Evolutionary conservation across 2,113 vertebrate genomes (phyloP).

Genomic region (Dissostichus mawsoni): DNA sequence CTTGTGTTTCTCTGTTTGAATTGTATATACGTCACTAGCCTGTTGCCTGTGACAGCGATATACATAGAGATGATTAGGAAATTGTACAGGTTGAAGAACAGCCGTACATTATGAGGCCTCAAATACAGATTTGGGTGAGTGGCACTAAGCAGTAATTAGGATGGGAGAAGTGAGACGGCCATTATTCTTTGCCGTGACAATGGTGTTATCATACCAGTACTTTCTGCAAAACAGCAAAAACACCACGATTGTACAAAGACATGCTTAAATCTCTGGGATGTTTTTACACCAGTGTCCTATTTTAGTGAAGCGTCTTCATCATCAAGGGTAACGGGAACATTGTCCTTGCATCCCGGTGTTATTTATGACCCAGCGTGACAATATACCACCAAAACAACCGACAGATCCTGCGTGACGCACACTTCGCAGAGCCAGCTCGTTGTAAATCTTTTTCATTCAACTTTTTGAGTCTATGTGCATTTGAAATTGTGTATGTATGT

Average conservation of each 20-base stretch:
- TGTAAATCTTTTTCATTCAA: constrained; percentile 29
- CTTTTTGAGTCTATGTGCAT: too few relatives aligned
- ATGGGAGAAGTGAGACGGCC: background rate
- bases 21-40: too few relatives aligned
- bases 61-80: too few relatives aligned
- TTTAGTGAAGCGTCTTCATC: constrained; percentile 39
- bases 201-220: background rate
- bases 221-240: constrained; percentile 18
- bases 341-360: constrained; percentile 47
- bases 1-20: too few relatives aligned
- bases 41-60: too few relatives aligned
- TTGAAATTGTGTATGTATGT: too few relatives aligned
- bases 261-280: constrained; percentile 4
- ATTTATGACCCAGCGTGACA: constrained; percentile 36
- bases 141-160: constrained; percentile 16
- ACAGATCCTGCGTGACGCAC: constrained; percentile 1
- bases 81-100: too few relatives aligned
- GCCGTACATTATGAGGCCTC: background rate
- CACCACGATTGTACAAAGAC: background rate
- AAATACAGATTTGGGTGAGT: background rate
- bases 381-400: constrained; percentile 31
- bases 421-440: constrained; percentile 1
- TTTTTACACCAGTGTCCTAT: constrained; percentile 10
- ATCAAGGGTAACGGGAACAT: constrained; percentile 21
- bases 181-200: constrained; percentile 29